Evolutionary conservation across 2,888 invertebrate species (phyloP), one percentile per base, ranked within the genome.

Genomic region (Protophormia terraenovae): DNA sequence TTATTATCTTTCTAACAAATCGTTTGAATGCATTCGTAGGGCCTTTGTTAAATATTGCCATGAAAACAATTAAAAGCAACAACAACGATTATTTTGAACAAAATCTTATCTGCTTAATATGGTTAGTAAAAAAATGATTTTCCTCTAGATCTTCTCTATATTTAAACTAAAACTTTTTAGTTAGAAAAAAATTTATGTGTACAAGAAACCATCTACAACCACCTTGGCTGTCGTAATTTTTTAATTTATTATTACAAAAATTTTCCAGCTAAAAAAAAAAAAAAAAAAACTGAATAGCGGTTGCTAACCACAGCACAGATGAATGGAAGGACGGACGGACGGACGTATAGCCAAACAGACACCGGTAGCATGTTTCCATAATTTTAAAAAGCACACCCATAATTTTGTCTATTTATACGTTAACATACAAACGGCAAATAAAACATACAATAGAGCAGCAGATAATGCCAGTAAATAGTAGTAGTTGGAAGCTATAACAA

Each of bases 231-330:
- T 76, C 76, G 60, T 67, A 80, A 77, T 67, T 84, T 77, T 80
- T 41, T 72, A 84, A 84, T 84, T 84, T 84, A 80, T 84, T 80
- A 77, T 80, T 67, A 45, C 64, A 71, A 72, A 84, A 80, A 50
- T 64, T 71, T 73, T 53, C 55, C 64, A 67, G 45, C 41, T 50
- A 14, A 64, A 71, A 50, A 53, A 45, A 22, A 16, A 32, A 10
- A 22, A 64, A 55, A 66, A 16, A 38, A 50, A 69, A 67, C 55
- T 60, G 66, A 73, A 77, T 81, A 67, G 16, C 55, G 29, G 53
- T 71, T 60, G 62, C 76, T 64, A 60, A 10, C 29, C 41, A 66
- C 47, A 71, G 41, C 55, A n/a, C 10, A 35, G n/a, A 55, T 55
- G 45, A 55, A 55, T 47, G 55, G 14, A 4, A 12, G 29, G 45